phyloP scores from a whole-genome alignment of 2,888 invertebrate genomes.

The Tetragonisca angustula region DNA sequence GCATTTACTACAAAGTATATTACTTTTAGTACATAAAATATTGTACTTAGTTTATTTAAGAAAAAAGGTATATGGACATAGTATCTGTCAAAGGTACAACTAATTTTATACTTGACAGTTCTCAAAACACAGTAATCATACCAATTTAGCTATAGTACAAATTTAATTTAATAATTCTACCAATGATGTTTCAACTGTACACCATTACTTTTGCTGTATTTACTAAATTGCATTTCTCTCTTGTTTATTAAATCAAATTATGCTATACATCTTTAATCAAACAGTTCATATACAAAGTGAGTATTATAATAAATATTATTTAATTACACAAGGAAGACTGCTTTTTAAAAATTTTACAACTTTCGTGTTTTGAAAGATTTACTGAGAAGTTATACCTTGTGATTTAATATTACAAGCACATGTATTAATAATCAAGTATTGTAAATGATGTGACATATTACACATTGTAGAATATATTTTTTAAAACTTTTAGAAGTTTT shows the following conservation, averaged over 20 bases:
- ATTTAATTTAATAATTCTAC: constrained; percentile 25
- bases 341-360: constrained; percentile 1
- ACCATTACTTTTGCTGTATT: background rate
- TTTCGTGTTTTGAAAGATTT: constrained; percentile 9
- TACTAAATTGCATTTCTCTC: constrained; percentile 16
- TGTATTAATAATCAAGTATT: constrained; percentile 59
- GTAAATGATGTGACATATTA: constrained; percentile 33
- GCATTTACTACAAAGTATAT: constrained; percentile 40
- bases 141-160: constrained; percentile 43
- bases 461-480: constrained; percentile 52
- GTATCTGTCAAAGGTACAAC: constrained; percentile 28
- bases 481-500: constrained; percentile 27
- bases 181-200: constrained; percentile 8
- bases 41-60: constrained; percentile 59
- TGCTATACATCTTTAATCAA: constrained; percentile 43
- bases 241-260: constrained; percentile 2
- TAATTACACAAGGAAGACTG: background rate
- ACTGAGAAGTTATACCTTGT: constrained; percentile 18
- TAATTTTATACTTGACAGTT: constrained; percentile 22
- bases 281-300: constrained; percentile 17
- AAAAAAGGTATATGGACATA: constrained; percentile 32
- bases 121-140: constrained; percentile 10
- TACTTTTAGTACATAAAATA: constrained; percentile 27
- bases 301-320: constrained; percentile 30
- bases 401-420: constrained; percentile 17